Conservation (phyloP, 2,888 invertebrate genomes). For the Lepidocyrtinus sp. region DNA sequence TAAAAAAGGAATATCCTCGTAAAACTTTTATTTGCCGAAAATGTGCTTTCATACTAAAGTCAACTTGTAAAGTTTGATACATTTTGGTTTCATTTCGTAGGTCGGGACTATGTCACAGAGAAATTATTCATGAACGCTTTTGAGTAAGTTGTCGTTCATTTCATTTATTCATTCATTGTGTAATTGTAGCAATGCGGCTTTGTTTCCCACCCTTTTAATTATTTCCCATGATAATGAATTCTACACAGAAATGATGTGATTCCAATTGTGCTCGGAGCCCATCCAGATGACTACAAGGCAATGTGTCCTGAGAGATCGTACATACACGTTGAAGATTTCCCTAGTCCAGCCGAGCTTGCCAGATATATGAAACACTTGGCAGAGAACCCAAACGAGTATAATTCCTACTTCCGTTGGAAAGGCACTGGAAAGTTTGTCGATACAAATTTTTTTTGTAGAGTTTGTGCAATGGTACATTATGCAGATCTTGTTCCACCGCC, state of each 20-base stretch:
- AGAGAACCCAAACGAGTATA: slow-evolving; percentile 72
- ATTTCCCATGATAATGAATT: slow-evolving; percentile 5
- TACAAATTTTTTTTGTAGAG: slow-evolving; percentile 62
- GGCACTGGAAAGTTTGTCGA: slow-evolving; percentile 63
- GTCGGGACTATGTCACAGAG: slow-evolving; percentile 71
- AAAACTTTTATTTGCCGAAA: too few species aligned
- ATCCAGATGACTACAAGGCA: slow-evolving; percentile 67
- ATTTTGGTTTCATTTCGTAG: slow-evolving; percentile 19
- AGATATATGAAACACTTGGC: slow-evolving; percentile 75
- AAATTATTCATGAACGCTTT: slow-evolving; percentile 71
- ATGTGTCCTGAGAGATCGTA: slow-evolving; percentile 66
- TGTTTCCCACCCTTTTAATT: slow-evolving; percentile 13
- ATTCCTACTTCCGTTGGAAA: slow-evolving; percentile 78
- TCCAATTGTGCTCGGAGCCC: slow-evolving; percentile 67
- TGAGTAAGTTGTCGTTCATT: slow-evolving; percentile 49
- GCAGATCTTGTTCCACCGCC: slow-evolving; percentile 59
- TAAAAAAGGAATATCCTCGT: too few species aligned
- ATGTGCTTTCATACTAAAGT: neutral
- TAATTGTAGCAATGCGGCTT: neutral
- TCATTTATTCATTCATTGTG: too few species aligned
- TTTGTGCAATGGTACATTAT: slow-evolving; percentile 67
- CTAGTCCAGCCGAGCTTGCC: slow-evolving; percentile 72
- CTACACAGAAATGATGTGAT: slow-evolving; percentile 63
- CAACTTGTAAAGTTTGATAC: neutral
- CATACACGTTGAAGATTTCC: slow-evolving; percentile 66